Base-by-base conservation (phyloP, 1,140 invertebrate species). In the Phenacoccus solenopsis region DNA sequence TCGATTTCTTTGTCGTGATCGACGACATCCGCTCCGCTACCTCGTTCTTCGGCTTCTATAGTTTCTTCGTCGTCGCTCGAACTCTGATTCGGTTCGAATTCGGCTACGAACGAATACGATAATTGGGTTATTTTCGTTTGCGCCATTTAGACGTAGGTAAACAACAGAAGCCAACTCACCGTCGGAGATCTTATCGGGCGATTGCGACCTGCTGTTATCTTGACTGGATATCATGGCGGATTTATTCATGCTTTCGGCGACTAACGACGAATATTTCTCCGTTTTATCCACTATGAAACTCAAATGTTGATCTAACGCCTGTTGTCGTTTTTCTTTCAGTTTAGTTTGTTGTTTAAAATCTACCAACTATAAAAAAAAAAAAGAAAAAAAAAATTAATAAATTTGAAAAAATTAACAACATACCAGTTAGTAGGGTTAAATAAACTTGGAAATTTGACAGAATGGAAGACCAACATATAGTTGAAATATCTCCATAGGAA, bases 271-370 rank as follows among this genome's bases (percentile, higher is more conserved):
- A 82, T 96, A 98, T 78, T 97, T 96, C 81, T 99, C 96, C 0
- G 97, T 98, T 81, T 98, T 94, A 81, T 96, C 95, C 59, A 99
- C 95, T 76, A 99, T 97, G 77, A 98, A 98, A 79, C 94, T 97
- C 22, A 99, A 83, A 79, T 99, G 96, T 74, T 98, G 88, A 83
- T 99, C 96, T 56, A 98, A 82, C 0, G 94, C 94, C 76, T 96
- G 90, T 77, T 98, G 97, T 69, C 93, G 85, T 76, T 96, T 96
- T 76, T 96, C 93, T 78, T 98, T 95, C 24, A 98, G 82, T 74
- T 91, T 86, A 24, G 89, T 90, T 76, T 94, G 89, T 74, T 96
- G 91, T 78, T 97, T 97, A 78, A 90, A 96, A 79, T 98, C 94
- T 32, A 98, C 94, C 75, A 98, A 80, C 88, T 91, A 74, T 10